Evolutionary conservation across 2,888 invertebrate genomes (phyloP).

Genomic region (Polyploca ridens): DNA sequence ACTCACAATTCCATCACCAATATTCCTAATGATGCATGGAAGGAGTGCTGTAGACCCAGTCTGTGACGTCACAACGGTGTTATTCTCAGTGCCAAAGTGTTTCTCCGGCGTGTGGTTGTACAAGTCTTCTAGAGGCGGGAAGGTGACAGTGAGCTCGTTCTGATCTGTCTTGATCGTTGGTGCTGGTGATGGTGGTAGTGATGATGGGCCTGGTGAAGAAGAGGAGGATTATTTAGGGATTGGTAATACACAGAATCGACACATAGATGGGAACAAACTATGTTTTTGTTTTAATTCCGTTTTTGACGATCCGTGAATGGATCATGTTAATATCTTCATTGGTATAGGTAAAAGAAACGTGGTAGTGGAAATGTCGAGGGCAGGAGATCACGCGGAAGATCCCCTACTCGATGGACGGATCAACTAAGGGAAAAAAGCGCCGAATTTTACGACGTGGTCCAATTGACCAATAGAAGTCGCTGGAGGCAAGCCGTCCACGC

Average conservation of each 20-base stretch:
- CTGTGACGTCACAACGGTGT: slow-evolving; percentile 92
- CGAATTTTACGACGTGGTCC: no score
- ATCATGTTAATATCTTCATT: no score
- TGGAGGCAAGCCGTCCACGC: no score
- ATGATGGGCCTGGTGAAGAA: slow-evolving; percentile 53
- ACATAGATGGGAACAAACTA: no score
- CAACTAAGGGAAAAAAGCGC: no score
- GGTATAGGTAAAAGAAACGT: no score
- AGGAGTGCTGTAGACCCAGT: slow-evolving; percentile 93
- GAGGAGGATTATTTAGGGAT: slow-evolving; percentile 10
- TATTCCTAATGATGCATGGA: slow-evolving; percentile 93
- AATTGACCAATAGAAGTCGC: no score
- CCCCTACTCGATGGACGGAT: no score
- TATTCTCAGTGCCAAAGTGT: slow-evolving; percentile 93
- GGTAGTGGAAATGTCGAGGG: no score
- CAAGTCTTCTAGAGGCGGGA: slow-evolving; percentile 73
- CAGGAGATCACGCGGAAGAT: no score
- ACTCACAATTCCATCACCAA: slow-evolving; percentile 95
- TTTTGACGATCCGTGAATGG: no score
- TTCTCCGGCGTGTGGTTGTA: slow-evolving; percentile 86
- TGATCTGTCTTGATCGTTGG: slow-evolving; percentile 64
- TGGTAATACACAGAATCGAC: background rate
- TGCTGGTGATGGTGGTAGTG: slow-evolving; percentile 49
- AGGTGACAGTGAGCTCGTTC: slow-evolving; percentile 76
- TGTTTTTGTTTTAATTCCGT: no score